Conservation (phyloP, 2,797 vertebrate species). For the Protonibea diacanthus region DNA sequence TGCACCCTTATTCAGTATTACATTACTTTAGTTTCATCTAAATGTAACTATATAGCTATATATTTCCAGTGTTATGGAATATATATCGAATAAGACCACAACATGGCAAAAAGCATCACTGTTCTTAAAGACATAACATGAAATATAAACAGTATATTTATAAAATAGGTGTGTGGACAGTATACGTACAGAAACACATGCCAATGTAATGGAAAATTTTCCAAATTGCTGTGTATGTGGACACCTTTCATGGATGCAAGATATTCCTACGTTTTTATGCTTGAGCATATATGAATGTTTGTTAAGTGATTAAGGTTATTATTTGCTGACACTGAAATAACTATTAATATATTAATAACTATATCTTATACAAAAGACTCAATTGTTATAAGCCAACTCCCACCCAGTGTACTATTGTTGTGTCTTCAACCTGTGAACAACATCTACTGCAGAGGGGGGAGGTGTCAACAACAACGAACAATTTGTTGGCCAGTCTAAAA, state of each 20-base stretch:
- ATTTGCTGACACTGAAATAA: neutral
- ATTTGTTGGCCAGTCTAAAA: neutral
- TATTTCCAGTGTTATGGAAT: neutral
- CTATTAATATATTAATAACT: conserved; percentile 1
- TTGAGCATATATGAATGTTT: neutral
- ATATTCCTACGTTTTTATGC: neutral
- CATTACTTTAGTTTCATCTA: neutral
- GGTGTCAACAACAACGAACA: neutral
- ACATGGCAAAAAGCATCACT: neutral
- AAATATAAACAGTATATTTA: neutral
- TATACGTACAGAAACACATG: neutral
- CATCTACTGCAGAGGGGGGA: conserved; percentile 72
- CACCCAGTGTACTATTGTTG: conserved; percentile 64
- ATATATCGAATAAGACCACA: no score
- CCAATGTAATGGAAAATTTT: neutral
- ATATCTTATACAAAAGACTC: conserved; percentile 17
- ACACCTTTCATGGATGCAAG: neutral
- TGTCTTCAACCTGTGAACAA: conserved; percentile 57
- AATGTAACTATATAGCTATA: neutral
- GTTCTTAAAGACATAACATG: neutral
- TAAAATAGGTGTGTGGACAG: neutral
- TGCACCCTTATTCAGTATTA: neutral
- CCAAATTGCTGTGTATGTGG: neutral
- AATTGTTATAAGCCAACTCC: conserved; percentile 49
- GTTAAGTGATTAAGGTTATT: accelerated